Evolutionary conservation across 2,888 invertebrate genomes (phyloP).

Genomic region (Allacma fusca): DNA sequence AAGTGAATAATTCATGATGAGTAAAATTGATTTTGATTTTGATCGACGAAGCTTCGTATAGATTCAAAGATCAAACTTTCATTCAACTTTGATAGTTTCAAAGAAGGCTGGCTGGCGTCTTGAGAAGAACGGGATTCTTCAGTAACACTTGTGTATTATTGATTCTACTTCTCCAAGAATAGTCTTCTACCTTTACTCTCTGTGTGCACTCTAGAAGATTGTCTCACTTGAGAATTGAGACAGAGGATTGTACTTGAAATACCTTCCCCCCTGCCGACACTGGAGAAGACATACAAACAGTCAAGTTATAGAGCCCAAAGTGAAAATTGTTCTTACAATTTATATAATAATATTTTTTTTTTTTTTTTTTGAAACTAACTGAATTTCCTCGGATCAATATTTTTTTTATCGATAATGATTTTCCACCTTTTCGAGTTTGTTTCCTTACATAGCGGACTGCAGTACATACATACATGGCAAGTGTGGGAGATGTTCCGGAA

Average conservation of each 20-base stretch:
- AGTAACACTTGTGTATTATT: neutral
- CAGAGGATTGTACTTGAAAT: neutral
- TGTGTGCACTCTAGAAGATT: neutral
- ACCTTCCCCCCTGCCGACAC: neutral
- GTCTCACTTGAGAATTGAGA: slow-evolving; percentile 11
- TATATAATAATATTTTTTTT: neutral
- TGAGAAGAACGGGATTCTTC: neutral
- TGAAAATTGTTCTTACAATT: neutral
- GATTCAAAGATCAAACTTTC: slow-evolving; percentile 12
- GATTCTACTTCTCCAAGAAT: neutral
- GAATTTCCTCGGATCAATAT: neutral
- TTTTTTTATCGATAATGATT: slow-evolving; percentile 16
- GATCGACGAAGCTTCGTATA: slow-evolving; percentile 1
- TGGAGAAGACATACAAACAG: too few relatives aligned
- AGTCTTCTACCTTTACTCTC: neutral
- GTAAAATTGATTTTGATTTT: slow-evolving; percentile 17
- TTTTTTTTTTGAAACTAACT: neutral
- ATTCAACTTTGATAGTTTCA: neutral
- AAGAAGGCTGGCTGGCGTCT: neutral
- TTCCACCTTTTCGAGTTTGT: neutral
- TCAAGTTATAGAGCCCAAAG: neutral
- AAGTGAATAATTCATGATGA: slow-evolving; percentile 21
- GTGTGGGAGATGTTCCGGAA: slow-evolving; percentile 1
- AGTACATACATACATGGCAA: neutral
- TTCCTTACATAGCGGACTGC: neutral